Percentiles rank a stretch among this genome's conserved stretches.
These are phyloP conservation scores for Phycodurus eques DNA, from an alignment of 2,113 vertebrate genomes.

Conservation along the genomic window DNA sequence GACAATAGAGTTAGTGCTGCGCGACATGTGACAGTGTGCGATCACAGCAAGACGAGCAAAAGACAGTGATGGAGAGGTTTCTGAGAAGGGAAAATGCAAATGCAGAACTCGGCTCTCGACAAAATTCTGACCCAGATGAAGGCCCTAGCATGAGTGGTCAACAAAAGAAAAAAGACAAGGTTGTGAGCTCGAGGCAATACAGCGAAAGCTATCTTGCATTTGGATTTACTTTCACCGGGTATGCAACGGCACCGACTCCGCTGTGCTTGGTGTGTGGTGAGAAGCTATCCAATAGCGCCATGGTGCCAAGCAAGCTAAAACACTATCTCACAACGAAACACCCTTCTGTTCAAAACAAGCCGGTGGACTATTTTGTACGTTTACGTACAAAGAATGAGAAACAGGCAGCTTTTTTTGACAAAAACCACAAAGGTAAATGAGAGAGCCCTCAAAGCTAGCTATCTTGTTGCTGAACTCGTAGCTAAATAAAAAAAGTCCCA, in stretches of 20 bases:
- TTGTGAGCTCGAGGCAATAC: not conserved
- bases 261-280: conserved; percentile 9
- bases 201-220: not conserved
- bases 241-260: not conserved
- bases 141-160: not conserved
- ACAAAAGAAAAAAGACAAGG: not conserved
- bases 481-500: no score
- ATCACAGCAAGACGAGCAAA: not conserved
- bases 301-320: conserved; percentile 19
- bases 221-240: conserved; percentile 3
- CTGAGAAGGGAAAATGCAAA: not conserved
- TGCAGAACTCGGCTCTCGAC: not conserved
- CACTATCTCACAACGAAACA: conserved; percentile 19
- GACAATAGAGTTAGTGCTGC: not conserved
- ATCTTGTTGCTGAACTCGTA: no score
- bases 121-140: not conserved
- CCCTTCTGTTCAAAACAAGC: conserved; percentile 14
- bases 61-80: not conserved
- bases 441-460: not conserved
- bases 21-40: not conserved
- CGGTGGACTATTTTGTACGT: conserved; percentile 3
- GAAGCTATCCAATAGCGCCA: conserved; percentile 14
- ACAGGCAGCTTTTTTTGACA: conserved; percentile 9
- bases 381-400: not conserved
- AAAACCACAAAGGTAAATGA: conserved; percentile 21